phyloP scores from a whole-genome alignment of 2,797 vertebrate genomes.

The Labroides dimidiatus region DNA sequence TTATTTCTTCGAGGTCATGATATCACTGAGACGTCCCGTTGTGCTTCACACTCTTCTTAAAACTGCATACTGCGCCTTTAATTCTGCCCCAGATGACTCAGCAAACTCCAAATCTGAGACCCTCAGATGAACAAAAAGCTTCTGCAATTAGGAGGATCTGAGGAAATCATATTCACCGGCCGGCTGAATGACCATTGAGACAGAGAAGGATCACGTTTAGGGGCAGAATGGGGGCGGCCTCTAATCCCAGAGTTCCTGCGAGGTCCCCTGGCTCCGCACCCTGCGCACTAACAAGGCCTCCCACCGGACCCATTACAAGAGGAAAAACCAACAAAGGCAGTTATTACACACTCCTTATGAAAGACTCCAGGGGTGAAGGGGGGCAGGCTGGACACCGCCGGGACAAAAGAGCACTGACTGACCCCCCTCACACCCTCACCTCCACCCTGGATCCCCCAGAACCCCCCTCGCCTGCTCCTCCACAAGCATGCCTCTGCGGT shows the following conservation, averaged over 20 bases:
- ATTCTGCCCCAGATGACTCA: slow-evolving; percentile 46
- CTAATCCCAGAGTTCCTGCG: slow-evolving; percentile 69
- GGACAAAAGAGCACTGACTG: slow-evolving; percentile 75
- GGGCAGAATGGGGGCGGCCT: slow-evolving; percentile 56
- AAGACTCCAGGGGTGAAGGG: slow-evolving; percentile 63
- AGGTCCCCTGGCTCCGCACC: slow-evolving; percentile 69
- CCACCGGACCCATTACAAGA: slow-evolving; percentile 74
- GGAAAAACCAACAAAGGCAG: slow-evolving; percentile 80
- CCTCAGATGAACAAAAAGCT: slow-evolving; percentile 54
- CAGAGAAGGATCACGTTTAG: slow-evolving; percentile 55
- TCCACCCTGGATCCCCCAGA: no score
- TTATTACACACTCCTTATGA: slow-evolving; percentile 79
- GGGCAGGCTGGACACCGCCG: slow-evolving; percentile 74
- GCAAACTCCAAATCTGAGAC: slow-evolving; percentile 43
- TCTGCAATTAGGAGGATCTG: slow-evolving; percentile 59
- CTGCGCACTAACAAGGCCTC: slow-evolving; percentile 75
- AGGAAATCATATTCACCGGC: slow-evolving; percentile 61
- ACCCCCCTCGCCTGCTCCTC: slow-evolving; percentile 21
- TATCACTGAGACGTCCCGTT: slow-evolving; percentile 43
- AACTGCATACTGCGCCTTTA: slow-evolving; percentile 35
- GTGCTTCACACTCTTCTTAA: slow-evolving; percentile 45
- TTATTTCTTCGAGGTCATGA: slow-evolving; percentile 43
- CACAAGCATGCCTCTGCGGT: slow-evolving; percentile 47
- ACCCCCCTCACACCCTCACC: slow-evolving; percentile 28
- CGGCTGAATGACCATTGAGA: slow-evolving; percentile 67